A percentile compares a stretch with the other conserved stretches of the same genome.
phyloP scores from a whole-genome alignment of 2,888 invertebrate genomes.

The Gortyna flavago region DNA sequence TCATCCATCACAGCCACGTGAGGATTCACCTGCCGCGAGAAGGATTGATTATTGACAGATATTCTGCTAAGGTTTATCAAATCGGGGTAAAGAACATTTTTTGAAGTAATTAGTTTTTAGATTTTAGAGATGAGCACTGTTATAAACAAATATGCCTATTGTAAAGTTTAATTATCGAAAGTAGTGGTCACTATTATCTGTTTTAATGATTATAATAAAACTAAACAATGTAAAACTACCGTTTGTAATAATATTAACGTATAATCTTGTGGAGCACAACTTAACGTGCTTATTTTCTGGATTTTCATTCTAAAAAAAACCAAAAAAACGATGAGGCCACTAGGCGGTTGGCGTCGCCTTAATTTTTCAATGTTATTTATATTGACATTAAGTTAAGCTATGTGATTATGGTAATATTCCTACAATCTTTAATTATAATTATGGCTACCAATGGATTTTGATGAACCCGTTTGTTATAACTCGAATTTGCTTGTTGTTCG shows the following conservation, averaged over 20 bases:
- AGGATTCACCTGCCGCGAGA: constrained; percentile 61
- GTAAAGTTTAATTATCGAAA: neutral
- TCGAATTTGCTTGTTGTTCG: neutral
- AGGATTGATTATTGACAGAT: constrained; percentile 68
- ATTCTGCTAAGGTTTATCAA: constrained; percentile 37
- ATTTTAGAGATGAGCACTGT: neutral
- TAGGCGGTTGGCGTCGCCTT: too few relatives aligned
- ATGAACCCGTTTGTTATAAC: neutral
- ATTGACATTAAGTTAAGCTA: neutral
- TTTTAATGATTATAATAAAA: too few relatives aligned
- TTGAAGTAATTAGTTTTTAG: constrained; percentile 29
- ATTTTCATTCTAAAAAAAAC: too few relatives aligned
- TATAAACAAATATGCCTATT: neutral
- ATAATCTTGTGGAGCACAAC: too few relatives aligned
- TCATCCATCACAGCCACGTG: constrained; percentile 68
- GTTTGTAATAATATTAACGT: too few relatives aligned
- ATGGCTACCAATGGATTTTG: too few relatives aligned
- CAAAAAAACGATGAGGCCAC: too few relatives aligned
- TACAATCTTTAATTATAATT: neutral
- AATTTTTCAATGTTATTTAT: neutral
- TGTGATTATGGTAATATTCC: neutral
- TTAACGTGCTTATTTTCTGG: too few relatives aligned
- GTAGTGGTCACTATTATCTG: too few relatives aligned
- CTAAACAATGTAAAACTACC: too few relatives aligned
- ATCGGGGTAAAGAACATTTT: constrained; percentile 26